Evolutionary conservation across 1,140 invertebrate genomes (phyloP), one percentile per base, ranked within the genome.

Genomic region (Calycopis cecrops): DNA sequence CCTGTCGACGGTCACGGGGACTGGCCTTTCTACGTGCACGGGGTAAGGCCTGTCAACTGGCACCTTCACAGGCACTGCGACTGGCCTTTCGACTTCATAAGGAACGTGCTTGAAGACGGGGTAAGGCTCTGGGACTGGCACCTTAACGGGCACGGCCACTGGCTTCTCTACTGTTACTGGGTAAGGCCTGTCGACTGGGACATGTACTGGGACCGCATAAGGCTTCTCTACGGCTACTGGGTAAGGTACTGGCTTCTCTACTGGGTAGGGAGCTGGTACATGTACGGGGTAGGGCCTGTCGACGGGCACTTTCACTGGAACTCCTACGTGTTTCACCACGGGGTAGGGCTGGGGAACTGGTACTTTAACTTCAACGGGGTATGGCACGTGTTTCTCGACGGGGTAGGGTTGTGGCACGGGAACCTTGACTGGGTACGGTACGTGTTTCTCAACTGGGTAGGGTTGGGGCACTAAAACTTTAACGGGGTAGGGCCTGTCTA

Each of bases 381-480:
- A 90, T 63, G 90, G 90, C 57, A 92, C 84, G 63, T 90, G 89
- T 73, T 90, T 92, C 75, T 91, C 91, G 16, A 93, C 90, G 52
- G 91, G 91, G 77, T 92, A 92, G 10, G 91, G 91, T 62, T 89
- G 88, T 6, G 91, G 90, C 37, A 91, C 88, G 17, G 79, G 88
- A 6, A 92, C 90, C 78, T 92, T 91, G 14, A 92, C 90, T 18
- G 90, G 90, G 58, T 91, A 90, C 17, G 90, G 91, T 1, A 92
- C 78, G 61, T 89, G 90, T 65, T 92, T 92, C 69, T 92, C 91
- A 21, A 93, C 92, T 35, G 91, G 90, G 76, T 91, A 92, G n/a
- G 92, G 92, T 60, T 91, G 88, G 9, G 92, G 92, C 11, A 92
- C 87, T 48, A 91, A 89, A 3, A 93, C 91, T 65, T 91, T 91